Percentiles rank a stretch among this genome's conserved stretches.
phyloP scores from a whole-genome alignment of 2,797 vertebrate genomes.

The Spondyliosoma cantharus region DNA sequence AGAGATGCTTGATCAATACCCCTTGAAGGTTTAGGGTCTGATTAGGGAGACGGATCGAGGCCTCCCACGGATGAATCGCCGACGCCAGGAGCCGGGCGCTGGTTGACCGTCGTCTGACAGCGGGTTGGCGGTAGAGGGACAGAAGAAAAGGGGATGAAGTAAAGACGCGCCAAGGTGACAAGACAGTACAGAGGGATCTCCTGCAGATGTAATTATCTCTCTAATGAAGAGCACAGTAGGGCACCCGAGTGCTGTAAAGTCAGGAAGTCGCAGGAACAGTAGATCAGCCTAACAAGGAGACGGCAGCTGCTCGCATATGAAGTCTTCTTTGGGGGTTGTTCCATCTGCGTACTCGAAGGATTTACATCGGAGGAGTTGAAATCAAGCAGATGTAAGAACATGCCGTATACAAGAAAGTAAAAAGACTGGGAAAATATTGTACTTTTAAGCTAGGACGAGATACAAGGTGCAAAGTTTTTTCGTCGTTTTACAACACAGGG shows the following conservation, averaged over 20 bases:
- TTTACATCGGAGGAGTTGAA: neutral
- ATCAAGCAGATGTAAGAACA: neutral
- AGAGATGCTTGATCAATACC: slow-evolving; percentile 71
- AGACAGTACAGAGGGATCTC: slow-evolving; percentile 64
- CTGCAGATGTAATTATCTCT: slow-evolving; percentile 76
- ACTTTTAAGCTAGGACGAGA: neutral
- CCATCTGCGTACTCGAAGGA: neutral
- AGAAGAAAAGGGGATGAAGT: slow-evolving; percentile 16
- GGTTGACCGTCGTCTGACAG: slow-evolving; percentile 39
- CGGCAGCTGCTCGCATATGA: slow-evolving; percentile 28
- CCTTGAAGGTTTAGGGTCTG: slow-evolving; percentile 72
- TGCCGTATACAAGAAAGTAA: neutral
- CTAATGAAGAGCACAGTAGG: slow-evolving; percentile 70
- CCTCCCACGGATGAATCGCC: slow-evolving; percentile 56
- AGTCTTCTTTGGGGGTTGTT: slow-evolving; percentile 16
- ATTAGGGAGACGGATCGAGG: slow-evolving; percentile 61
- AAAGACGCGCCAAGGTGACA: slow-evolving; percentile 47
- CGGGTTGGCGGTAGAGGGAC: neutral
- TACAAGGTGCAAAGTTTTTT: too few relatives aligned
- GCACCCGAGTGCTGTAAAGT: slow-evolving; percentile 48
- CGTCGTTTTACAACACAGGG: too few relatives aligned
- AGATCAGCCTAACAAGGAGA: slow-evolving; percentile 64
- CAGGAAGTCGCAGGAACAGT: slow-evolving; percentile 54
- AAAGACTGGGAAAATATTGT: neutral
- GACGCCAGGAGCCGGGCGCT: slow-evolving; percentile 15